Evolutionary conservation across 2,113 vertebrate genomes (phyloP), one percentile per base, ranked within the genome.

Genomic region (Syrmaticus mikado): DNA sequence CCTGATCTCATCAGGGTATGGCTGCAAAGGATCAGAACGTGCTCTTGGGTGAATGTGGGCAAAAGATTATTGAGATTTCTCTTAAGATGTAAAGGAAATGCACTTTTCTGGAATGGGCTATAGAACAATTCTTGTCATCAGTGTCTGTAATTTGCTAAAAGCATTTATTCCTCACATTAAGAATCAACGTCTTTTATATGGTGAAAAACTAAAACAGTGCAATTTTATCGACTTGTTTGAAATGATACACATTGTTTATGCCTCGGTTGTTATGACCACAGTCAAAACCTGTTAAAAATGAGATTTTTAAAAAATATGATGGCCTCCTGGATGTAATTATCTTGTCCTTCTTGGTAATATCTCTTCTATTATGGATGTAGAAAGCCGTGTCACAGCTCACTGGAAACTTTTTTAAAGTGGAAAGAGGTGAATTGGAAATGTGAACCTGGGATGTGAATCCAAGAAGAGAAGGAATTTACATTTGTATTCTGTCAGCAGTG

Each of bases 51-150:
- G 66, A 86, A 3, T 7, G 7, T 3, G 53, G 73, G 55, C 38
- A 65, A 61, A 85, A 66, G 62, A 19, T 86, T 60, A 60, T 70
- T 14, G 11, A 81, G 70, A 50, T 61, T 96, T 92, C 78, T 46
- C 83, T 68, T 58, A 25, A 25, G 36, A 28, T 20, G 5, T 76
- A 45, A 81, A 48, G 83, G 77, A 89, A 96, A 86, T 64, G 53
- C 14, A 13, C 32, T 80, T 85, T 57, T 78, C 68, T 70, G 46
- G 61, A 66, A 84, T 48, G 52, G 40, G 27, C 73, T 83, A 3
- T 67, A 79, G 60, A 93, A 90, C 82, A 94, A 46, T 41, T 80
- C 19, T 8, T 90, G 80, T 96, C 73, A 81, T 77, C 83, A 78
- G 70, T 70, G 82, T 81, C 83, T 94, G 83, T 38, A 53, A 7